These are phyloP conservation scores for Rhinogobius similis DNA, from an alignment of 2,113 vertebrate genomes.

Conservation along the genomic window DNA sequence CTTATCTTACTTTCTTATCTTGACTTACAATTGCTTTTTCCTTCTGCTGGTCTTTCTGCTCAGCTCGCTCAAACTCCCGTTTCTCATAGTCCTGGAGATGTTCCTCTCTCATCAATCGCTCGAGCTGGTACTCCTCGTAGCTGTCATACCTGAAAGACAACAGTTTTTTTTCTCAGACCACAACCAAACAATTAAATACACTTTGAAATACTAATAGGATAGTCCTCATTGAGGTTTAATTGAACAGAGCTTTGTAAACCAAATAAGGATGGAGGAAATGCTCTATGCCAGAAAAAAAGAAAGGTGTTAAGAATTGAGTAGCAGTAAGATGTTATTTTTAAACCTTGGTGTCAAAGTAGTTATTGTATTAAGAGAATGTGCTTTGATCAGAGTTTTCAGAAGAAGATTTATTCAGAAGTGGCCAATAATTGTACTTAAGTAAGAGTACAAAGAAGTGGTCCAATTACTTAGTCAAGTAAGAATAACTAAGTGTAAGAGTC, in stretches of 20 bases:
- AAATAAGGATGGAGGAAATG: not conserved
- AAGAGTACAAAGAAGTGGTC: too few relatives aligned
- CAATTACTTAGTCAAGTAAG: too few relatives aligned
- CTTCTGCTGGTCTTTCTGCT: slow-evolving; percentile 89
- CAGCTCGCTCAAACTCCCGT: slow-evolving; percentile 91
- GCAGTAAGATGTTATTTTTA: not conserved
- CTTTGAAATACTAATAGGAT: too few relatives aligned
- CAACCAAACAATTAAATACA: not conserved
- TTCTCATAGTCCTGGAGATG: slow-evolving; percentile 91
- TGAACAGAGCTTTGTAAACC: not conserved
- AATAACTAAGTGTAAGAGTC: too few relatives aligned
- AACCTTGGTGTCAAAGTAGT: not conserved
- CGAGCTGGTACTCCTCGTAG: slow-evolving; percentile 96
- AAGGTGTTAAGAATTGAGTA: too few relatives aligned
- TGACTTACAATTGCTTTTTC: slow-evolving; percentile 96
- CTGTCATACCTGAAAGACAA: slow-evolving; percentile 86
- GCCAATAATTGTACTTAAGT: too few relatives aligned
- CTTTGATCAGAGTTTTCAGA: too few relatives aligned
- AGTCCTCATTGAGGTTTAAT: not conserved
- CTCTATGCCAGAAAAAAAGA: not conserved
- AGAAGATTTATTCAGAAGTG: too few relatives aligned
- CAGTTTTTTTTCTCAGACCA: not conserved
- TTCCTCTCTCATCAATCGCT: slow-evolving; percentile 94
- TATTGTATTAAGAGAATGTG: too few relatives aligned
- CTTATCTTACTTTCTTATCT: not conserved